Evolutionary conservation across 2,113 vertebrate genomes (phyloP).

Genomic region (Lagopus leucura): DNA sequence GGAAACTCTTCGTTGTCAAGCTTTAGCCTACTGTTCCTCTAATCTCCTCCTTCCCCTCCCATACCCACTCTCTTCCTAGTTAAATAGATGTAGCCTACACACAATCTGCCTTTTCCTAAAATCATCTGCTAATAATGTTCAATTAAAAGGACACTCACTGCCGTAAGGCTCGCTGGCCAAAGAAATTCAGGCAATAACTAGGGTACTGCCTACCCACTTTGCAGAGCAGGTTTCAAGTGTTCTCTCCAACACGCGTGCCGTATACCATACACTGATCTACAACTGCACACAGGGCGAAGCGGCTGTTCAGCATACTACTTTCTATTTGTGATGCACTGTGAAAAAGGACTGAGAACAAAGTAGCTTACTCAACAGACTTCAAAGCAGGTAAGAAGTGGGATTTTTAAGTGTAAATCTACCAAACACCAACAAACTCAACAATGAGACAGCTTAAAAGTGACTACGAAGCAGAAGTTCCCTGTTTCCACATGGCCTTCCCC

Average conservation of each 20-base stretch:
- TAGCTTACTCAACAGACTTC: not conserved
- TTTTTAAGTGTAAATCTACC: not conserved
- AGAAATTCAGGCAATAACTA: not conserved
- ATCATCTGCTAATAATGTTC: slow-evolving; percentile 6
- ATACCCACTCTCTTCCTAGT: not conserved
- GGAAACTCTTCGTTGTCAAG: not conserved
- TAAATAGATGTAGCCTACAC: slow-evolving; percentile 6
- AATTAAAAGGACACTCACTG: not conserved
- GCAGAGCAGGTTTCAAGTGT: not conserved
- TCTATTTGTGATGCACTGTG: not conserved
- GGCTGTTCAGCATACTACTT: not conserved
- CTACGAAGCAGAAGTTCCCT: not conserved
- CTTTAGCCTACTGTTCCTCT: slow-evolving; percentile 6
- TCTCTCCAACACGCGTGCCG: not conserved
- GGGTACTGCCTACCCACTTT: not conserved
- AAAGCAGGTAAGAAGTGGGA: not conserved
- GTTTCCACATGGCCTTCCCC: not conserved
- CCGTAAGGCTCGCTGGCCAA: not conserved
- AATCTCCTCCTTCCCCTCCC: not conserved
- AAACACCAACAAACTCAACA: slow-evolving; percentile 17
- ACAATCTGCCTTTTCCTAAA: slow-evolving; percentile 26
- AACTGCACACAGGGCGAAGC: slow-evolving; percentile 44
- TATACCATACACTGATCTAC: not conserved
- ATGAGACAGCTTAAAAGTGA: not conserved
- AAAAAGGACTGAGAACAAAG: not conserved